These are phyloP conservation scores for Microtus pennsylvanicus DNA, from an alignment of 2,113 vertebrate species.

Conservation along the genomic window DNA sequence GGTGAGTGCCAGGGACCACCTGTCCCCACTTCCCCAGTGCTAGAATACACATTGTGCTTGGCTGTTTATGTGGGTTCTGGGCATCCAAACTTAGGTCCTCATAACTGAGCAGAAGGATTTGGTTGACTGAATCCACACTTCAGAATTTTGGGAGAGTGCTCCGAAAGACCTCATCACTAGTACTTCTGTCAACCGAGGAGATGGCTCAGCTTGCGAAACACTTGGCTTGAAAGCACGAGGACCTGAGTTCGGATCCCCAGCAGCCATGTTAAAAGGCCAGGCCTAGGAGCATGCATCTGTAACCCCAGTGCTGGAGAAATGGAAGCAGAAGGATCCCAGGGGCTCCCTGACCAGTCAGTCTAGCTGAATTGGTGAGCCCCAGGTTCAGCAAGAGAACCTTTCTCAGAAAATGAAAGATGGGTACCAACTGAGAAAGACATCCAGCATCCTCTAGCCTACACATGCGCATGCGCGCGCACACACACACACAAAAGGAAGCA, in stretches of 20 bases:
- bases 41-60: not conserved
- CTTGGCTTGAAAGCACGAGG: not conserved
- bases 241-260: not conserved
- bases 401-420: not conserved
- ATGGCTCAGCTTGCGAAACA: not conserved
- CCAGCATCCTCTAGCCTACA: too few relatives aligned
- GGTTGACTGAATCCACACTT: not conserved
- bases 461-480: fast-evolving
- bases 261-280: not conserved
- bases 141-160: not conserved
- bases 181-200: not conserved
- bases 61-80: not conserved
- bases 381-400: not conserved
- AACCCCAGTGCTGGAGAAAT: not conserved
- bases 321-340: too few relatives aligned
- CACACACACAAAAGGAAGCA: not conserved
- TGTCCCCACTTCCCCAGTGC: not conserved
- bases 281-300: too few relatives aligned
- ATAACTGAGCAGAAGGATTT: too few relatives aligned
- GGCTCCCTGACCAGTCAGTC: not conserved
- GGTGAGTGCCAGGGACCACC: not conserved
- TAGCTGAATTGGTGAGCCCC: not conserved
- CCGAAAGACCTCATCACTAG: not conserved
- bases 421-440: not conserved
- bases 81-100: not conserved